Percentiles rank a stretch among this genome's conserved stretches.
These are phyloP conservation scores for Clavelina lepadiformis DNA, from an alignment of 23 tunicate species.

Conservation along the genomic window DNA sequence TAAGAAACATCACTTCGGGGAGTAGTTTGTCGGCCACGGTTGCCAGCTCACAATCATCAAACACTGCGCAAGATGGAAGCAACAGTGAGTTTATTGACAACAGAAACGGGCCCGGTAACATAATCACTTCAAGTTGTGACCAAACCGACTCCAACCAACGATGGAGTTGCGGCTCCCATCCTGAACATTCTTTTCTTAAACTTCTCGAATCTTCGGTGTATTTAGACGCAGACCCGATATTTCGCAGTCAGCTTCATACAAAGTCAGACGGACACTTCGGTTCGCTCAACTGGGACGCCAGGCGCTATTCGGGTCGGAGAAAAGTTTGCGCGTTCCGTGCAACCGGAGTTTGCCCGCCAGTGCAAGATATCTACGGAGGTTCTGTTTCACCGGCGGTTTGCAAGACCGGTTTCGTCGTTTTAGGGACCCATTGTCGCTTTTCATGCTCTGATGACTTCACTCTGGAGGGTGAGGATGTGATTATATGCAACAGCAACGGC, in stretches of 20 bases:
- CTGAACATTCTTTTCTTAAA: not conserved
- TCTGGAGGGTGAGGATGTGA: not conserved
- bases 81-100: not conserved
- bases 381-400: not conserved
- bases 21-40: not conserved
- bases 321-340: not conserved
- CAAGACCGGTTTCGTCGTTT: not conserved
- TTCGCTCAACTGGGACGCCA: not conserved
- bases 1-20: not conserved
- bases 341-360: not conserved
- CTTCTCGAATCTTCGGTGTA: not conserved
- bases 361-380: not conserved
- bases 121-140: not conserved
- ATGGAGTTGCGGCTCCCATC: not conserved
- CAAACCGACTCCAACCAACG: not conserved
- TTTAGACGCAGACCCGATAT: not conserved
- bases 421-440: not conserved
- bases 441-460: not conserved
- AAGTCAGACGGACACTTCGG: not conserved
- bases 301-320: not conserved
- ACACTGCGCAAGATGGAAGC: not conserved
- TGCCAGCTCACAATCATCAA: not conserved
- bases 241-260: not conserved
- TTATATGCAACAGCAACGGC: not conserved
- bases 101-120: not conserved